Base-by-base conservation (phyloP, 2,113 vertebrate genomes). In the Ophthalmolycus amberensis region DNA sequence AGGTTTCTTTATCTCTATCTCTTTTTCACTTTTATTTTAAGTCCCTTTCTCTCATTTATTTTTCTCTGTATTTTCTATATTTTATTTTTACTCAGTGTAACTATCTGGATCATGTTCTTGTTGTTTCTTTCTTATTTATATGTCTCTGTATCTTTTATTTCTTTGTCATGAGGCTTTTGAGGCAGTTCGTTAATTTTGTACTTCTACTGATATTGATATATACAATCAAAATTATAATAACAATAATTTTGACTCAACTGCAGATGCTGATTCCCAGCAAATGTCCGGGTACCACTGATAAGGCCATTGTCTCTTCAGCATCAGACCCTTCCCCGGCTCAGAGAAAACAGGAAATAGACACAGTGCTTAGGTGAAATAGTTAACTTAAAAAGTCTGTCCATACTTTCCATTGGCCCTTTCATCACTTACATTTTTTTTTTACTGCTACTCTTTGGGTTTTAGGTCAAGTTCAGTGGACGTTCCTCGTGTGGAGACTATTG, bases 231-330 rank as follows among this genome's bases (percentile, higher is more conserved):
- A 69, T 12, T 81, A 18, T 68, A 56, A 64, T 25, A 0, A 67
- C 32, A 59, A 73, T 44, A 37, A 68, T 52, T 42, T 81, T 0
- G 1, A 79, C 9, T 54, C 29, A 46, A 58, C 37, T 82, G 5
- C 85, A 94, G 94, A 50, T 91, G 77, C 80, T 94, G 85, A 87
- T 93, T 78, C 88, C 93, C 0, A 89, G n/a, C 60, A 92, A 93
- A 86, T 94, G 93, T 65, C 90, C 78, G 0, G 78, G 42, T 50
- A 37, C 72, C 9, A 1, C 46, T 71, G 87, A 71, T 22, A 80
- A 84, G 58, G n/a, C 79, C 8, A 90, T 81, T 25, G 44, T 67
- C 46, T 27, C 75, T 20, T 66, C 27, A 16, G 63, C 4, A 0
- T 74, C 88, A 27, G 87, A 80, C 4, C 67, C 78, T 48, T 27